phyloP scores from a whole-genome alignment of 1,140 invertebrate genomes.

The Myzus persicae region DNA sequence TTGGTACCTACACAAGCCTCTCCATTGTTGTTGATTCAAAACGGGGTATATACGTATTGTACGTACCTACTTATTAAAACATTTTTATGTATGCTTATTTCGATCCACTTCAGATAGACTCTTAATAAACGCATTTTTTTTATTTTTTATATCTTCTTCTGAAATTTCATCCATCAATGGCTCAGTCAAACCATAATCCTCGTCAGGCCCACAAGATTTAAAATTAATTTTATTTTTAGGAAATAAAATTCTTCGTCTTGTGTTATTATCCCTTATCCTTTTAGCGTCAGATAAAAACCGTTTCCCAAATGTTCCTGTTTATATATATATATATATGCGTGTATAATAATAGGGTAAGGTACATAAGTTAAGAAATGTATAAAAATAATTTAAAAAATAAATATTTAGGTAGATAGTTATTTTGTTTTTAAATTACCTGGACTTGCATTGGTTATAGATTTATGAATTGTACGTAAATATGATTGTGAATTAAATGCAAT shows the following conservation, averaged over 20 bases:
- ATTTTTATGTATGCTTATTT: neutral
- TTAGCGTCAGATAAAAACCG: neutral
- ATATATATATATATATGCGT: neutral
- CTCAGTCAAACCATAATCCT: slow-evolving; percentile 22
- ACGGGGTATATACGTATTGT: no score
- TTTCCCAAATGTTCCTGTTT: slow-evolving; percentile 10
- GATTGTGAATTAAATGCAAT: slow-evolving; percentile 42
- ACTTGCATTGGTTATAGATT: neutral
- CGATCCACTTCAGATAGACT: neutral
- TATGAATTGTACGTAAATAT: neutral
- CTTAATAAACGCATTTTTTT: neutral
- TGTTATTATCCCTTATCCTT: neutral
- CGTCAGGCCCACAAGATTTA: neutral
- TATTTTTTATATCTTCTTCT: neutral
- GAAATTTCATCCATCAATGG: neutral
- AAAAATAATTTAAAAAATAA: neutral
- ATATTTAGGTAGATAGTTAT: neutral
- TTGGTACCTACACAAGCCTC: no score
- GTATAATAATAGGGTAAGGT: no score
- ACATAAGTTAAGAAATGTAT: neutral
- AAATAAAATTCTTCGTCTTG: slow-evolving; percentile 19
- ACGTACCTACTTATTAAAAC: no score
- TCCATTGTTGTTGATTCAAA: no score
- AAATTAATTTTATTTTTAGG: slow-evolving; percentile 23
- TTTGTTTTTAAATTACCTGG: neutral